These are phyloP conservation scores for Cyclophora punctaria DNA, from an alignment of 2,888 invertebrate species.

Conservation along the genomic window DNA sequence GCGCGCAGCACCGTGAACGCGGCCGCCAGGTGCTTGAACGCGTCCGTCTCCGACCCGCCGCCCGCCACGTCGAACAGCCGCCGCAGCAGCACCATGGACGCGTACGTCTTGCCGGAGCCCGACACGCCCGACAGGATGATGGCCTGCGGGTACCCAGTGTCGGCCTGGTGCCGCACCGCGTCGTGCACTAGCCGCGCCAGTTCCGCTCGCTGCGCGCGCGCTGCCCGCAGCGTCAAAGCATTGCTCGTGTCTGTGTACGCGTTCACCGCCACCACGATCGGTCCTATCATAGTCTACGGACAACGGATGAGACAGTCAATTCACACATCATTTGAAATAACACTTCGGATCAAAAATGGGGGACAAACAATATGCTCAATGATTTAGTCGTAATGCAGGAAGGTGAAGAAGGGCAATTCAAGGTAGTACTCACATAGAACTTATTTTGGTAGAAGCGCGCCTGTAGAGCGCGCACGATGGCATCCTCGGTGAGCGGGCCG, in stretches of 20 bases:
- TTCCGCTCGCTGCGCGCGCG: conserved; percentile 85
- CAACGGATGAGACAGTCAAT: too few relatives aligned
- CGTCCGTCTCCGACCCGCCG: conserved; percentile 95
- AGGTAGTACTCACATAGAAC: conserved; percentile 85
- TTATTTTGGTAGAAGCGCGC: conserved; percentile 90
- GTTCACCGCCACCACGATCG: conserved; percentile 92
- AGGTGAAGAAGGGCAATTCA: not conserved
- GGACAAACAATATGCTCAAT: too few relatives aligned
- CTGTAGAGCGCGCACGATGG: conserved; percentile 92
- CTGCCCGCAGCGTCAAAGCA: conserved; percentile 87
- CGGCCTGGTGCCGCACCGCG: conserved; percentile 94
- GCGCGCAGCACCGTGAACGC: conserved; percentile 95
- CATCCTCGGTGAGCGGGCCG: conserved; percentile 95
- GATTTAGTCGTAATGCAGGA: not conserved
- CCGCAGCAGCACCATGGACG: conserved; percentile 91
- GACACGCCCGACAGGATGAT: conserved; percentile 94
- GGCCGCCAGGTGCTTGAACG: conserved; percentile 95
- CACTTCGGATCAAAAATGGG: too few relatives aligned
- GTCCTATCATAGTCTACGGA: conserved; percentile 92
- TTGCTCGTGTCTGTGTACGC: conserved; percentile 91
- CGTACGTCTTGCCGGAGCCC: conserved; percentile 95
- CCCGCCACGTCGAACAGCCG: conserved; percentile 95
- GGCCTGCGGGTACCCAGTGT: conserved; percentile 96
- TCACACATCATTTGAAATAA: too few relatives aligned
- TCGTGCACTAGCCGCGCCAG: conserved; percentile 92